Base-by-base conservation (phyloP, 2,888 invertebrate genomes). In the Polydrusus pterygomalis region DNA sequence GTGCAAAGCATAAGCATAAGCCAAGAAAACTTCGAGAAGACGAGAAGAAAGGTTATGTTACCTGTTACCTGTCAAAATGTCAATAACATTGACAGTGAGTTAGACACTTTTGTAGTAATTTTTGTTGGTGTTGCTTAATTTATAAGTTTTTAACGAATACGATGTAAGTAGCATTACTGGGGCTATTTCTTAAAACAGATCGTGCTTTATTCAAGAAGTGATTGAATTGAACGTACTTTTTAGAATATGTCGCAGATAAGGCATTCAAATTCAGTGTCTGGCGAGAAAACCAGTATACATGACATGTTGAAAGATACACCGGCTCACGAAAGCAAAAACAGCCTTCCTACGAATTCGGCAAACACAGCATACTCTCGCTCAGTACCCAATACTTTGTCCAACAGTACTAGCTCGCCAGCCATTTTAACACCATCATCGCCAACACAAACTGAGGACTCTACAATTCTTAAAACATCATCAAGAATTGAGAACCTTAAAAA, bases 401-500 rank as follows among this genome's bases (percentile, higher is more conserved):
- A 85, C 62, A 87, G 77, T 40, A 79, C 85, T 69, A 87, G 86
- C 81, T 86, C 86, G 40, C 86, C 87, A 65, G 86, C 87, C 49
- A 89, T 90, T 79, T 85, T 89, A 78, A 89, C 90, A 77, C 90
- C 90, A 15, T 89, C 89, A 82, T 86, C 89, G 62, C 88, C 89
- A 45, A 88, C 88, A 62, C 88, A 88, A 74, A 88, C 85, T 79
- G 92, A 91, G 79, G 90, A 91, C 13, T 90, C 91, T 0, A 91
- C 93, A 0, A 87, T 93, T 74, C 87, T 93, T 70, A 91, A 93
- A 70, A 90, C 91, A 2, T 91, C 93, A 20, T 95, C 96, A 58
- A 95, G 97, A 87, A 93, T 99, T 85, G 98, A 98, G 87, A 93
- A 95, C 74, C 90, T 99, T 78, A 96, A 95, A 86, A 97, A 95